Evolutionary conservation across 2,113 vertebrate species (phyloP).

Genomic region (Sceloporus tristichus): DNA sequence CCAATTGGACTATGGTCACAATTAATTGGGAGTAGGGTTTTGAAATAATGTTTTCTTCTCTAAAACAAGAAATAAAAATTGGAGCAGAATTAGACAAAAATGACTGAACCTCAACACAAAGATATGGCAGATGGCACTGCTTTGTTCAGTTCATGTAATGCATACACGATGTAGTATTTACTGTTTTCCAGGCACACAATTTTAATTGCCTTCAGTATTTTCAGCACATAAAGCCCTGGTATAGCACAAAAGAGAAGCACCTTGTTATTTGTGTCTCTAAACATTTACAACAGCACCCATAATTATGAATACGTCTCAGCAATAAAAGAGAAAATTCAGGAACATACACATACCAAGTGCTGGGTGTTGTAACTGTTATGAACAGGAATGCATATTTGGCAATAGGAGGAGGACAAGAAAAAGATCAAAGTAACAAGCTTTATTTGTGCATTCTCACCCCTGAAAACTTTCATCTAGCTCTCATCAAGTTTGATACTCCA

Average conservation of each 20-base stretch:
- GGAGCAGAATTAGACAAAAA: neutral
- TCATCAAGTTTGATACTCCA: slow-evolving; percentile 6
- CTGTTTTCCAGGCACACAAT: neutral
- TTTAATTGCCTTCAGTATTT: neutral
- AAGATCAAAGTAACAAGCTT: slow-evolving; percentile 27
- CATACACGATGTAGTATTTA: neutral
- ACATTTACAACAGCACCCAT: neutral
- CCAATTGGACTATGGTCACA: too few relatives aligned
- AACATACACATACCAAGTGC: neutral
- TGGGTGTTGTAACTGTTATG: neutral
- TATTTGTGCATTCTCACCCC: slow-evolving; percentile 24
- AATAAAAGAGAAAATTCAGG: neutral
- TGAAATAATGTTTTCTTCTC: neutral
- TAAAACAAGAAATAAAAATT: neutral
- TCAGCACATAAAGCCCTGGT: neutral
- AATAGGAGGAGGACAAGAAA: neutral
- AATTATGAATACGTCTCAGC: neutral
- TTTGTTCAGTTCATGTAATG: neutral
- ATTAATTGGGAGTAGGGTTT: neutral
- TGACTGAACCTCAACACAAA: neutral
- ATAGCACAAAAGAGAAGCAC: neutral
- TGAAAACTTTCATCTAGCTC: slow-evolving; percentile 42
- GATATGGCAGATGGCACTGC: neutral
- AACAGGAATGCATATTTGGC: neutral
- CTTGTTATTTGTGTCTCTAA: neutral